A percentile compares a stretch with the other conserved stretches of the same genome.
phyloP scores from a whole-genome alignment of 2,797 vertebrate genomes.

The Amazonetta brasiliensis region DNA sequence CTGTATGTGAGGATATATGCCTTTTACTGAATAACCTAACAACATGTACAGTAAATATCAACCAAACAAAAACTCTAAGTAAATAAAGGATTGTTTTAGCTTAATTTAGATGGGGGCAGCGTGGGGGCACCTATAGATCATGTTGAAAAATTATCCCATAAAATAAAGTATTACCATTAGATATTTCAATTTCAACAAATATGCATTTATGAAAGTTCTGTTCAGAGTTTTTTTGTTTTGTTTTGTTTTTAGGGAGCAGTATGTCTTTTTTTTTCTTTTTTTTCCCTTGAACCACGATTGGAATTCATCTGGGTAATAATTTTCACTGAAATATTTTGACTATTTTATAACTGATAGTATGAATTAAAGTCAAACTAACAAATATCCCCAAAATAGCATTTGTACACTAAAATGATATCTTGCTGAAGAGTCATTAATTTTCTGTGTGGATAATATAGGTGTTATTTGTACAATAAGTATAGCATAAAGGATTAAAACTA shows the following conservation, averaged over 20 bases:
- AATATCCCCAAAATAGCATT: background rate
- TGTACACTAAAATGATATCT: background rate
- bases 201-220: background rate
- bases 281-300: background rate
- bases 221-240: background rate
- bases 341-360: background rate
- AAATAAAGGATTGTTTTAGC: background rate
- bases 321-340: background rate
- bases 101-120: background rate
- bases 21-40: background rate
- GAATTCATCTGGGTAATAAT: background rate
- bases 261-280: background rate
- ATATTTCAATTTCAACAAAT: background rate
- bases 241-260: background rate
- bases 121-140: background rate
- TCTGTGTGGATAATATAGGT: background rate
- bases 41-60: background rate
- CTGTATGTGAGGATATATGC: background rate
- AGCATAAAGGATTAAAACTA: background rate
- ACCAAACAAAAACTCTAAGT: background rate
- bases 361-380: background rate
- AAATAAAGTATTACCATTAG: background rate
- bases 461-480: background rate
- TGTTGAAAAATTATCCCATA: background rate
- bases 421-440: background rate